A percentile compares a stretch with the other conserved stretches of the same genome.
Conservation (phyloP, 1,140 invertebrate species). For the Ctenoplectra terminalis region DNA sequence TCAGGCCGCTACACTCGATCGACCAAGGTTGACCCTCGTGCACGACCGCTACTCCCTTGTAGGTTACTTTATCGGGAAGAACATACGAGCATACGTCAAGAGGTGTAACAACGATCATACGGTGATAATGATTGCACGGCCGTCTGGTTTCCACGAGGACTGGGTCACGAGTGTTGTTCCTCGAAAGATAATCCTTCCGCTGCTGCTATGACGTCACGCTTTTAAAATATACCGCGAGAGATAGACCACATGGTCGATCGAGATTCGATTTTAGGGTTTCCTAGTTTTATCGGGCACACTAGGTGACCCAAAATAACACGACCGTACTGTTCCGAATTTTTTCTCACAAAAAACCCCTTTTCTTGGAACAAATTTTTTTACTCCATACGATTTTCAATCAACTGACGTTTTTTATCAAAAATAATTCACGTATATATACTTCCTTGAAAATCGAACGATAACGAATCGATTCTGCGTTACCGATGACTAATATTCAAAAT, state of each 20-base stretch:
- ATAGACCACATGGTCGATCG: background rate
- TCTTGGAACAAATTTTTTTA: too few species aligned
- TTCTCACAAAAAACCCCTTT: too few species aligned
- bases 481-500: too few species aligned
- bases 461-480: too few species aligned
- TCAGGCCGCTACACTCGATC: slow-evolving; percentile 73
- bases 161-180: background rate
- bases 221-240: background rate
- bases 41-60: slow-evolving; percentile 65
- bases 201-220: background rate
- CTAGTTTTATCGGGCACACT: background rate
- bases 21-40: slow-evolving; percentile 73
- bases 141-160: background rate
- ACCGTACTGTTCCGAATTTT: too few species aligned
- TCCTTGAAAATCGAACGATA: too few species aligned
- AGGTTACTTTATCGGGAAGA: slow-evolving; percentile 66
- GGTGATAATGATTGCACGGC: background rate
- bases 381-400: too few species aligned
- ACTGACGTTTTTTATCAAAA: too few species aligned
- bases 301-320: too few species aligned
- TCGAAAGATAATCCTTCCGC: background rate
- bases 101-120: slow-evolving; percentile 1
- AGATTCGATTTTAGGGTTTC: background rate
- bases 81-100: slow-evolving; percentile 52
- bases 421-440: too few species aligned